phyloP scores from a whole-genome alignment of 2,797 vertebrate genomes.

The Crenuchus spilurus region DNA sequence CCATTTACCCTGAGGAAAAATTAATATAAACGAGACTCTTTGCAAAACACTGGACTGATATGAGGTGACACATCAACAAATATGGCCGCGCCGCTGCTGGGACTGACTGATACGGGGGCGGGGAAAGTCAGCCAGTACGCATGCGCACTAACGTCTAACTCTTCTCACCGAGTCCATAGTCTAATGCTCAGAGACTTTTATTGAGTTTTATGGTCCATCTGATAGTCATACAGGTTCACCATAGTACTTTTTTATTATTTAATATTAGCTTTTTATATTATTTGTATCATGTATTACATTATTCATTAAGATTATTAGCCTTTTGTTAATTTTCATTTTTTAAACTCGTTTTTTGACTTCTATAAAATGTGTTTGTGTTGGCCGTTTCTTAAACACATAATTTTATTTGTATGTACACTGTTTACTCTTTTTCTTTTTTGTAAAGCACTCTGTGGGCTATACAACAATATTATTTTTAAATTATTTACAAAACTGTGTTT shows the following conservation, averaged over 20 bases:
- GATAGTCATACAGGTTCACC: background rate
- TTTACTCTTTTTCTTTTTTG: too few species aligned
- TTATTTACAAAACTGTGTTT: background rate
- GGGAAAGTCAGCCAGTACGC: background rate
- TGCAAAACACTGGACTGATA: constrained; percentile 16
- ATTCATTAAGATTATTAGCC: too few species aligned
- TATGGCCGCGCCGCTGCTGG: constrained; percentile 70
- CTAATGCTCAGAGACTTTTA: background rate
- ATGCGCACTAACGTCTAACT: background rate
- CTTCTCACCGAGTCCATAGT: background rate
- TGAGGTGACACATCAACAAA: constrained; percentile 87
- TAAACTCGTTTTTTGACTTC: too few species aligned
- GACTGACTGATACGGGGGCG: constrained; percentile 17
- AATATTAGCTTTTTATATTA: too few species aligned
- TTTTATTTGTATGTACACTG: too few species aligned
- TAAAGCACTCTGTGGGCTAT: too few species aligned
- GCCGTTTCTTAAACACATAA: too few species aligned
- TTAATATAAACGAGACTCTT: background rate
- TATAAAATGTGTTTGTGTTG: too few species aligned
- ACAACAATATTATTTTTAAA: too few species aligned
- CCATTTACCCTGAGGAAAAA: constrained; percentile 60
- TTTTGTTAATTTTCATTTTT: too few species aligned
- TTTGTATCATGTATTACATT: too few species aligned
- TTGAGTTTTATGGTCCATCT: background rate
- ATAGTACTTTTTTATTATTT: too few species aligned